These are phyloP conservation scores for Spongilla lacustris DNA, from an alignment of 37 sponge, comb jelly and placozoan species.

Conservation along the genomic window DNA sequence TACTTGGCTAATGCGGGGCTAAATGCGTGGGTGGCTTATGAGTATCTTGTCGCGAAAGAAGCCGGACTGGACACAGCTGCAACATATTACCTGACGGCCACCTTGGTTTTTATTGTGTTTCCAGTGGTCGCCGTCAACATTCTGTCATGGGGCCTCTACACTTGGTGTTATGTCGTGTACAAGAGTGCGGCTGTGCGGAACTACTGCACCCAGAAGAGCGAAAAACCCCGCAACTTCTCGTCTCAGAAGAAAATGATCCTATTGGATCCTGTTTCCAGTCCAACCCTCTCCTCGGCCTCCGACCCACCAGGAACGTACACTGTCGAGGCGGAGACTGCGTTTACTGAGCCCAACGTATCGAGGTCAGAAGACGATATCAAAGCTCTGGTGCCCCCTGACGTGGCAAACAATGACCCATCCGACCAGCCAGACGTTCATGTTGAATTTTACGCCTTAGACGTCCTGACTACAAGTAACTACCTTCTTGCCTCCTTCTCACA, in stretches of 20 bases:
- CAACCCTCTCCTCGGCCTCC: too few species aligned
- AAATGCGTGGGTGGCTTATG: constrained; percentile 51
- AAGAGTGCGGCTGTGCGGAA: neutral
- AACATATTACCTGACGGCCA: constrained; percentile 41
- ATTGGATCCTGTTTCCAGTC: too few species aligned
- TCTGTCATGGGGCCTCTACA: constrained; percentile 61
- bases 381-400: neutral
- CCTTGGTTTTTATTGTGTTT: constrained; percentile 55
- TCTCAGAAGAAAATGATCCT: too few species aligned
- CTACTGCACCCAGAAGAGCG: neutral
- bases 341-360: neutral
- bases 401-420: neutral
- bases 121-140: constrained; percentile 53
- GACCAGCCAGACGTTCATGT: constrained; percentile 12
- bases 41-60: constrained; percentile 28
- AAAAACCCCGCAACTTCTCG: neutral
- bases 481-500: constrained; percentile 40
- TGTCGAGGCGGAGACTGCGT: neutral
- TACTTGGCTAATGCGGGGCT: constrained; percentile 55
- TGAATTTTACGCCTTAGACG: constrained; percentile 53
- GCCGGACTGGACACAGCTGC: constrained; percentile 37
- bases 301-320: neutral
- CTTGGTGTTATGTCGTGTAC: constrained; percentile 44
- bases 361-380: neutral
- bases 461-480: constrained; percentile 8